phyloP scores from a whole-genome alignment of 2,888 invertebrate genomes.

The Drosophila austrosaltans region DNA sequence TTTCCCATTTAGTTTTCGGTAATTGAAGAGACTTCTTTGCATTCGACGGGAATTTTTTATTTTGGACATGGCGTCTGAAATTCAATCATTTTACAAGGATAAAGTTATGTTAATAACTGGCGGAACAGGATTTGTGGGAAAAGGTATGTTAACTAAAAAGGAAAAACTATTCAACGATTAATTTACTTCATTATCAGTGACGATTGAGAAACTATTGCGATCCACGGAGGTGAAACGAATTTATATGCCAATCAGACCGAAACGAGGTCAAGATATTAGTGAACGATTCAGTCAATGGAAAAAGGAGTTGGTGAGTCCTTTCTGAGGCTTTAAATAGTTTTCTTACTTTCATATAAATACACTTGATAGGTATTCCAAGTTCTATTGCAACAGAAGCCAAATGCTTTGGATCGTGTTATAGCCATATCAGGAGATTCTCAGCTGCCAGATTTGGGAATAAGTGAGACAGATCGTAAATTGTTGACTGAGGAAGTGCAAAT shows the following conservation, averaged over 20 bases:
- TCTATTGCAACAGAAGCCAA: constrained; percentile 16
- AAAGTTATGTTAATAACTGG: constrained; percentile 34
- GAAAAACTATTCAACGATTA: not conserved
- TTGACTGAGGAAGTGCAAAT: constrained; percentile 49
- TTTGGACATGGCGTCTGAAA: constrained; percentile 24
- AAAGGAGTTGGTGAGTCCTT: constrained; percentile 16
- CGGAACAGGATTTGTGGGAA: constrained; percentile 39
- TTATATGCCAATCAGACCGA: constrained; percentile 24
- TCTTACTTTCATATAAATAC: too few relatives aligned
- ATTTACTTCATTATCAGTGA: constrained; percentile 11
- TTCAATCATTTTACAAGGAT: constrained; percentile 36
- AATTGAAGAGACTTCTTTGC: not conserved
- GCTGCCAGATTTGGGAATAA: constrained; percentile 28
- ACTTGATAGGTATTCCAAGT: constrained; percentile 18
- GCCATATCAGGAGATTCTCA: constrained; percentile 29
- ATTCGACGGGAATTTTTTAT: not conserved
- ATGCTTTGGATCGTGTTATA: constrained; percentile 22
- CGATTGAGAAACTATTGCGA: constrained; percentile 40
- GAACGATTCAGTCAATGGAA: constrained; percentile 18
- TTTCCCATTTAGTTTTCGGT: constrained; percentile 7
- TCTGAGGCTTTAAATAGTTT: not conserved
- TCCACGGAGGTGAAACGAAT: constrained; percentile 39
- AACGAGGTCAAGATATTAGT: constrained; percentile 13
- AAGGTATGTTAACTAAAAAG: constrained; percentile 8
- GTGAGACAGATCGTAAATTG: constrained; percentile 12